Percentiles rank a stretch among this genome's conserved stretches.
phyloP scores from a whole-genome alignment of 2,888 invertebrate genomes.

The Aphodius granarius region DNA sequence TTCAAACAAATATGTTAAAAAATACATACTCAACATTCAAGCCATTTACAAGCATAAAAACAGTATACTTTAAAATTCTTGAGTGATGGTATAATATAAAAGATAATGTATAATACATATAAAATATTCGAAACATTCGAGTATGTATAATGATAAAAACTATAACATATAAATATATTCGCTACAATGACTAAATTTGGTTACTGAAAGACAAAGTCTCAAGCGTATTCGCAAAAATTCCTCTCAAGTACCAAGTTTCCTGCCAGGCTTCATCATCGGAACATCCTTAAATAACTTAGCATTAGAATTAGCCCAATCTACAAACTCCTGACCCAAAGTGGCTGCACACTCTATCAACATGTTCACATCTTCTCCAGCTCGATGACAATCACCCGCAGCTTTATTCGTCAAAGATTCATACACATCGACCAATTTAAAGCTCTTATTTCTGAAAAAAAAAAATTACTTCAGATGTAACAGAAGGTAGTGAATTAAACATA shows the following conservation, averaged over 20 bases:
- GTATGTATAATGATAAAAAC: neutral
- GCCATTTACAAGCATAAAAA: neutral
- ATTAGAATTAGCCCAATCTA: constrained; percentile 58
- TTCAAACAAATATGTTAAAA: neutral
- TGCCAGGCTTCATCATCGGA: constrained; percentile 37
- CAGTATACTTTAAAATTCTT: neutral
- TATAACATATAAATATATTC: neutral
- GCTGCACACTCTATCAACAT: constrained; percentile 65
- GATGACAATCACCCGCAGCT: constrained; percentile 58
- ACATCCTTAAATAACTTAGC: constrained; percentile 48
- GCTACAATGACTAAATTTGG: neutral
- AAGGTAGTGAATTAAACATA: neutral
- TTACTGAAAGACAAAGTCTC: neutral
- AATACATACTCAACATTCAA: neutral
- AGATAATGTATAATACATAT: no score
- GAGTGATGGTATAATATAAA: neutral
- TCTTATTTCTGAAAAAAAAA: constrained; percentile 34
- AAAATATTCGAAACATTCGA: neutral
- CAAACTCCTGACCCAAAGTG: constrained; percentile 59
- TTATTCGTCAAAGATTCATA: constrained; percentile 59
- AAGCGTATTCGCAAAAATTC: neutral
- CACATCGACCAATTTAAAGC: constrained; percentile 60
- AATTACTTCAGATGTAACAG: neutral
- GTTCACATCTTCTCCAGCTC: constrained; percentile 70
- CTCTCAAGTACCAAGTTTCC: constrained; percentile 26